Evolutionary conservation across 2,797 vertebrate genomes (phyloP).

Genomic region (Toxotes lorentzi): DNA sequence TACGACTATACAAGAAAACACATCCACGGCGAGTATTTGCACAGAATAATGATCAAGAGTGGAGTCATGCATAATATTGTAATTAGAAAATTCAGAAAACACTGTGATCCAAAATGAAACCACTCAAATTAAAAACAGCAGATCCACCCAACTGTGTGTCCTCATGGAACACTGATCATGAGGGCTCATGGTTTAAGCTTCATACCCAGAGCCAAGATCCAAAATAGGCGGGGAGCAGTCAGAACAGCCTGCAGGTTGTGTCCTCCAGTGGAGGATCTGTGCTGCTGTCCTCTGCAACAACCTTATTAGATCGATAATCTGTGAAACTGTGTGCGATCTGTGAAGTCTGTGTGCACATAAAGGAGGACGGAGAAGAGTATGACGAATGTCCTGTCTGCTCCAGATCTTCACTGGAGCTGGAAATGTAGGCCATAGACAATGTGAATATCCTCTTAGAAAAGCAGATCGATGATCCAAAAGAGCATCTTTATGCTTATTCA

Average conservation of each 20-base stretch:
- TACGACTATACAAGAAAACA: neutral
- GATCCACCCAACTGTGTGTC: neutral
- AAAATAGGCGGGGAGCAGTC: slow-evolving; percentile 7
- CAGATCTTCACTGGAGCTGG: slow-evolving; percentile 58
- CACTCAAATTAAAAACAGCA: slow-evolving; percentile 2
- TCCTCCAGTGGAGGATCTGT: slow-evolving; percentile 47
- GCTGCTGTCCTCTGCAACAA: slow-evolving; percentile 53
- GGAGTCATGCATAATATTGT: slow-evolving; percentile 7
- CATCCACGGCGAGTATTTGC: slow-evolving; percentile 22
- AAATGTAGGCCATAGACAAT: slow-evolving; percentile 63
- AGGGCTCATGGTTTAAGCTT: slow-evolving; percentile 47
- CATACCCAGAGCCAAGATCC: slow-evolving; percentile 46
- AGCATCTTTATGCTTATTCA: slow-evolving; percentile 35
- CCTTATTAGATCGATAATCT: slow-evolving; percentile 58
- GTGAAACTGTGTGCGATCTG: slow-evolving; percentile 60
- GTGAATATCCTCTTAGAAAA: slow-evolving; percentile 43
- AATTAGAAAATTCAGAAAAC: slow-evolving; percentile 17
- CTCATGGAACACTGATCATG: slow-evolving; percentile 10
- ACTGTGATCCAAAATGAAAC: slow-evolving; percentile 4
- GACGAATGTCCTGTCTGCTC: slow-evolving; percentile 72
- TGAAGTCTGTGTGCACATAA: slow-evolving; percentile 62
- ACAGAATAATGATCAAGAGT: slow-evolving; percentile 25
- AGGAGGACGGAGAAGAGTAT: slow-evolving; percentile 67
- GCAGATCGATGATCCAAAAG: slow-evolving; percentile 40
- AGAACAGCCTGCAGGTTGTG: slow-evolving; percentile 46